These are phyloP conservation scores for Microcebus jonahi DNA, from an alignment of 2,113 vertebrate genomes.

Conservation along the genomic window DNA sequence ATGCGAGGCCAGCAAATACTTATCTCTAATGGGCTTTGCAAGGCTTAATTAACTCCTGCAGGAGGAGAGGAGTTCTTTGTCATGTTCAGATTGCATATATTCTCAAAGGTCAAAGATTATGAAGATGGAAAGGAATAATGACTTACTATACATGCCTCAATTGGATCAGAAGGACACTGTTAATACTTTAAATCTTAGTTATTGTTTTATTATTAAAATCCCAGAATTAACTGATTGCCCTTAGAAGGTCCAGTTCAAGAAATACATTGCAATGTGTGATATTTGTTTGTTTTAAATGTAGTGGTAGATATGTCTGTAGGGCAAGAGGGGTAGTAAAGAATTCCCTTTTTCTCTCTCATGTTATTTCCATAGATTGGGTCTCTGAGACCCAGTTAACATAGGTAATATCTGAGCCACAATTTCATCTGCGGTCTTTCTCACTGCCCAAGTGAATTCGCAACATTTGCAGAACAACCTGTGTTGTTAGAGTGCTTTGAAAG, in stretches of 20 bases:
- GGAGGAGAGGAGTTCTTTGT: constrained; percentile 51
- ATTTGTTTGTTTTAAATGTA: neutral
- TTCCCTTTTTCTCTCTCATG: neutral
- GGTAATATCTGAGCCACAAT: neutral
- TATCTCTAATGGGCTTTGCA: constrained; percentile 51
- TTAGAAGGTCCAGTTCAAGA: neutral
- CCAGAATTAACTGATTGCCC: neutral
- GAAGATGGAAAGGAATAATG: constrained; percentile 65
- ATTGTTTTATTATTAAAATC: constrained; percentile 44
- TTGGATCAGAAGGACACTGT: constrained; percentile 41
- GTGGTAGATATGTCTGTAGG: neutral
- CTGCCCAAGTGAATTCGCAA: neutral
- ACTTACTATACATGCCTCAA: neutral
- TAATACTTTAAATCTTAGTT: constrained; percentile 34
- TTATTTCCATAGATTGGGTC: neutral
- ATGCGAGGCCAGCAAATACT: constrained; percentile 20
- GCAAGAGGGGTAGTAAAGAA: neutral
- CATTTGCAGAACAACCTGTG: neutral
- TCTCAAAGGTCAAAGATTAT: constrained; percentile 74
- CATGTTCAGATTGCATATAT: constrained; percentile 26
- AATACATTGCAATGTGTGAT: neutral
- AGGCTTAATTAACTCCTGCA: constrained; percentile 65
- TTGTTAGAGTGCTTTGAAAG: neutral
- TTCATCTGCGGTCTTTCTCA: neutral
- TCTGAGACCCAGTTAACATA: neutral